Conservation (phyloP, 2,888 invertebrate species). For the Sminthurinus aureus region DNA sequence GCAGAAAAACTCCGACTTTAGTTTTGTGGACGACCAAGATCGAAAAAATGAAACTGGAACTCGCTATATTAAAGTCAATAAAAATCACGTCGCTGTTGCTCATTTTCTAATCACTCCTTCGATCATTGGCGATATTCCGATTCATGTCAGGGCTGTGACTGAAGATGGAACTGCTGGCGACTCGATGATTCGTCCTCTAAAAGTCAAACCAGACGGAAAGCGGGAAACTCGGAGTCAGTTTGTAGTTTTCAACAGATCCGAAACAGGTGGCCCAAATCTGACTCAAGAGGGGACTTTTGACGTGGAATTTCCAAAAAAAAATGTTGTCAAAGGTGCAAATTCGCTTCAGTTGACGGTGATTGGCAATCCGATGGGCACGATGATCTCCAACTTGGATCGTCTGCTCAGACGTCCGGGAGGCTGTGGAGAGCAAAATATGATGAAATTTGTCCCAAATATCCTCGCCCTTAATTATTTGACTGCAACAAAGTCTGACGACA, state of each 20-base stretch:
- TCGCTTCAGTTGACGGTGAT: not conserved
- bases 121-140: slow-evolving; percentile 64
- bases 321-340: not conserved
- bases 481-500: no score
- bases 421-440: no score
- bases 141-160: slow-evolving; percentile 64
- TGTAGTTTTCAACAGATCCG: not conserved
- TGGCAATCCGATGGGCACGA: no score
- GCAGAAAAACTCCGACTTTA: slow-evolving; percentile 50
- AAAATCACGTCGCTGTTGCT: slow-evolving; percentile 62
- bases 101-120: slow-evolving; percentile 67
- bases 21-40: not conserved
- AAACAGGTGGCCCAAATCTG: not conserved
- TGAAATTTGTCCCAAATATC: no score
- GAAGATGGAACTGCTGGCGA: slow-evolving; percentile 63
- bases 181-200: slow-evolving; percentile 64
- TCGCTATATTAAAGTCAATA: not conserved
- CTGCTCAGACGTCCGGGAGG: no score
- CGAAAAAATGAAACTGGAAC: not conserved
- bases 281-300: not conserved
- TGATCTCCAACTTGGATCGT: no score
- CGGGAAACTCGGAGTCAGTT: not conserved
- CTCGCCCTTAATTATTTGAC: no score
- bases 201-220: slow-evolving; percentile 56
- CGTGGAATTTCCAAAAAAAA: not conserved